Conservation (phyloP, 2,797 vertebrate species). For the Lepus townsendii region DNA sequence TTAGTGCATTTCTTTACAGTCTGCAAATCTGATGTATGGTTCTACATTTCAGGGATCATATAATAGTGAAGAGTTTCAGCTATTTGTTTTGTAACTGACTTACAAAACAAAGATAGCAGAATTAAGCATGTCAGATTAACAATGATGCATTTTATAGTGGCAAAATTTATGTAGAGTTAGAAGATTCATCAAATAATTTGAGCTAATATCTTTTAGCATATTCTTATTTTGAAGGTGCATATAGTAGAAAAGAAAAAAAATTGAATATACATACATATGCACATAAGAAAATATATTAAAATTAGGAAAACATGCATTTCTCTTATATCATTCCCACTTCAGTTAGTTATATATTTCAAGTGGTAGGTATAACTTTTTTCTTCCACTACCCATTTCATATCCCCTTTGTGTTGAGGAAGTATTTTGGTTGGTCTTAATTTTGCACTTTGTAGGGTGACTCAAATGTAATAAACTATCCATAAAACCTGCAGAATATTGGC, state of each 20-base stretch:
- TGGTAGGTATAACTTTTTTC: not conserved
- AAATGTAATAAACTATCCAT: not conserved
- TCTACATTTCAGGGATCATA: not conserved
- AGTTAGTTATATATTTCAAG: not conserved
- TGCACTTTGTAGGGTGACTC: not conserved
- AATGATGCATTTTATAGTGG: not conserved
- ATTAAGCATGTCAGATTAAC: not conserved
- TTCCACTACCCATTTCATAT: not conserved
- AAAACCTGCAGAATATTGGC: not conserved
- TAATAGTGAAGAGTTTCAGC: not conserved
- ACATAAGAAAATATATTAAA: not conserved
- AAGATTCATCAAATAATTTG: not conserved
- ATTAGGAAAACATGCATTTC: not conserved
- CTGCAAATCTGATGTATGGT: not conserved
- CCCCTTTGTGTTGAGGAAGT: not conserved
- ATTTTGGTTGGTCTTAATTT: not conserved
- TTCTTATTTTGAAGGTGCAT: not conserved
- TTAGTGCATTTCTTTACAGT: not conserved
- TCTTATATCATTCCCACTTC: not conserved
- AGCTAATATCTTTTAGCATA: not conserved
- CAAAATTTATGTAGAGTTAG: not conserved
- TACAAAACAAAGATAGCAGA: not conserved
- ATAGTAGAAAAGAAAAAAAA: not conserved
- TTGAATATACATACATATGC: not conserved
- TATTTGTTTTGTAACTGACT: not conserved